Percentiles rank a stretch among this genome's conserved stretches.
These are phyloP conservation scores for Drosophila villosipedis DNA, from an alignment of 2,888 invertebrate genomes.

Conservation along the genomic window DNA sequence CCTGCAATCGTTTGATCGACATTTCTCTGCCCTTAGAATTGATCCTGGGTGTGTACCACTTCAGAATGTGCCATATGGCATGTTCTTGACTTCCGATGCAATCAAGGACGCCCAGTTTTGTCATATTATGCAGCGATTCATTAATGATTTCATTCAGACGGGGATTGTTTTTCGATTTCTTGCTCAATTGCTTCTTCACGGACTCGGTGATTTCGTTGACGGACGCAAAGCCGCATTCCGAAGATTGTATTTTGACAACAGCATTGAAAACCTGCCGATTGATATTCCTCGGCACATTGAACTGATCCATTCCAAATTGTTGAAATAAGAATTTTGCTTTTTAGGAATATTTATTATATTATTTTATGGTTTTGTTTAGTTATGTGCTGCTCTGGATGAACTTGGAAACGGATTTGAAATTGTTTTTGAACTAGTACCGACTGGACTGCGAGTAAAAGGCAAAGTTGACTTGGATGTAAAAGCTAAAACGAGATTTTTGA, in stretches of 20 bases:
- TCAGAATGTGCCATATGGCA: slow-evolving; percentile 1
- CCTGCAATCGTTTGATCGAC: background rate
- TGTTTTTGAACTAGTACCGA: background rate
- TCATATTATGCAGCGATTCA: slow-evolving; percentile 58
- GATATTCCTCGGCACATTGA: slow-evolving; percentile 59
- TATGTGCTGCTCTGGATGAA: background rate
- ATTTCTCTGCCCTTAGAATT: background rate
- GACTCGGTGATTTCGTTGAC: slow-evolving; percentile 24
- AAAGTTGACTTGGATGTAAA: slow-evolving; percentile 43
- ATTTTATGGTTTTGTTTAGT: background rate
- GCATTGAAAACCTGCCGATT: slow-evolving; percentile 72
- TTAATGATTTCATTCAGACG: slow-evolving; percentile 45
- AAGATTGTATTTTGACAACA: slow-evolving; percentile 34
- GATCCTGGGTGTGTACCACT: too few relatives aligned
- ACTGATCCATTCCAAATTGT: slow-evolving; percentile 57
- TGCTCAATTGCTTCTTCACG: slow-evolving; percentile 56
- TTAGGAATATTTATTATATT: background rate
- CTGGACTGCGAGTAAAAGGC: background rate
- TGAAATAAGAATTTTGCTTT: slow-evolving; percentile 5
- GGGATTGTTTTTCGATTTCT: slow-evolving; percentile 23
- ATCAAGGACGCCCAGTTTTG: slow-evolving; percentile 15
- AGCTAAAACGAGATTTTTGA: slow-evolving; percentile 50
- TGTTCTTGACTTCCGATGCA: background rate
- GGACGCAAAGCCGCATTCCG: slow-evolving; percentile 15
- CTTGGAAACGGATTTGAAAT: background rate